phyloP scores from a whole-genome alignment of 1,140 invertebrate genomes.

The Ceratosolen fusciceps region DNA sequence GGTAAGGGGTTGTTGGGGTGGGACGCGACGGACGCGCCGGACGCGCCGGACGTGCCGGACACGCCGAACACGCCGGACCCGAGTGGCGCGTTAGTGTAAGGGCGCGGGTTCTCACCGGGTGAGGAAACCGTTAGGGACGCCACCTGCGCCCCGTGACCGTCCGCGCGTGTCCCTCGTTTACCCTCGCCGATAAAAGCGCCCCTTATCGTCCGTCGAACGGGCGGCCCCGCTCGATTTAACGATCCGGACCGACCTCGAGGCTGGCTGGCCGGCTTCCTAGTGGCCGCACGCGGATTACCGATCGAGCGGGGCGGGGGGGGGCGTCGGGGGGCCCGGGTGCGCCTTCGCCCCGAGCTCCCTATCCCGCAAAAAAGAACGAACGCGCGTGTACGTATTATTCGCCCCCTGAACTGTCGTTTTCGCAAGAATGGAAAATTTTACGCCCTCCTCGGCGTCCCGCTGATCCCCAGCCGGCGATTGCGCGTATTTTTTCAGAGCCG shows the following conservation, averaged over 20 bases:
- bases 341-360: neutral
- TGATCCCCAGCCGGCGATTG: neutral
- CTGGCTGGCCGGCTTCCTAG: neutral
- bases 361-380: neutral
- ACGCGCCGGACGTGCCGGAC: no score
- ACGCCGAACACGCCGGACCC: neutral
- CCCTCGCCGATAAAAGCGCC: slow-evolving; percentile 33
- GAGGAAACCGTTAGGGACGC: neutral
- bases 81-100: neutral
- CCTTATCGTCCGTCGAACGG: slow-evolving; percentile 42
- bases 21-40: neutral
- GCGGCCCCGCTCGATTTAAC: slow-evolving; percentile 22
- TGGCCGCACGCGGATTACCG: neutral
- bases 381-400: neutral
- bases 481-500: neutral
- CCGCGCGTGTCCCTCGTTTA: slow-evolving; percentile 5
- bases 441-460: neutral
- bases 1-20: neutral
- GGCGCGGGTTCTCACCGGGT: slow-evolving; percentile 15
- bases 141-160: neutral
- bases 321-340: no score
- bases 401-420: neutral
- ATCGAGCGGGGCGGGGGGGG: neutral
- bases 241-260: no score
- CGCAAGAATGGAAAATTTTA: neutral